These are phyloP conservation scores for Pseudomyrmex pallidus DNA, from an alignment of 1,140 invertebrate species.

Conservation along the genomic window DNA sequence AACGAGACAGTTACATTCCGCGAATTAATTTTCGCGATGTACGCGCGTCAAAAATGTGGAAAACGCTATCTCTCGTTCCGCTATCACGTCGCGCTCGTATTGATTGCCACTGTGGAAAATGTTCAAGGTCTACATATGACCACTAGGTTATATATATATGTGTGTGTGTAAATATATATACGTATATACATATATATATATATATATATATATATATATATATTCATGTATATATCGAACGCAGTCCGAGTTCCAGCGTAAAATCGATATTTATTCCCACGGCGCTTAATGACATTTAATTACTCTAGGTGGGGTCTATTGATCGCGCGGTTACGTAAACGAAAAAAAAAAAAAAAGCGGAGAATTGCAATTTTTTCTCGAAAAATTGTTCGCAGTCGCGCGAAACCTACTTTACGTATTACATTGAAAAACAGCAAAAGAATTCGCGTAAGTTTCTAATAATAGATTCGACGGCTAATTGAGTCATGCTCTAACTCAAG, in stretches of 20 bases:
- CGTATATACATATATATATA: no score
- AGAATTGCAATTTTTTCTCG: not conserved
- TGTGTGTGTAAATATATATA: no score
- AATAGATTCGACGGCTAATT: slow-evolving; percentile 27
- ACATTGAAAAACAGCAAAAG: not conserved
- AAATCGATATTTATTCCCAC: slow-evolving; percentile 75
- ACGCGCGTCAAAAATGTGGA: slow-evolving; percentile 15
- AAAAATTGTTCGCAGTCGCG: slow-evolving; percentile 26
- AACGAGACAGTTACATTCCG: not conserved
- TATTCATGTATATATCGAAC: slow-evolving; percentile 56
- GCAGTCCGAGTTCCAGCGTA: slow-evolving; percentile 34
- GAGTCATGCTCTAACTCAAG: slow-evolving; percentile 10
- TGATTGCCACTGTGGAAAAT: slow-evolving; percentile 68
- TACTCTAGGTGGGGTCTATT: slow-evolving; percentile 62
- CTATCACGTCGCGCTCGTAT: slow-evolving; percentile 61
- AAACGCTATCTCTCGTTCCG: slow-evolving; percentile 37
- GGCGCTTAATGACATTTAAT: slow-evolving; percentile 69
- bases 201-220: not conserved
- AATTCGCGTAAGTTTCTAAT: not conserved
- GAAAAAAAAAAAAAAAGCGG: slow-evolving; percentile 4
- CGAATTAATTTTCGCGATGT: slow-evolving; percentile 17
- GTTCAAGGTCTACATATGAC: slow-evolving; percentile 71
- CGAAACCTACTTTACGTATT: not conserved
- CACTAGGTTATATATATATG: not conserved
- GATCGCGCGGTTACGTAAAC: slow-evolving; percentile 32